Evolutionary conservation across 2,888 invertebrate genomes (phyloP).

Genomic region (Drosophila flavopinicola): DNA sequence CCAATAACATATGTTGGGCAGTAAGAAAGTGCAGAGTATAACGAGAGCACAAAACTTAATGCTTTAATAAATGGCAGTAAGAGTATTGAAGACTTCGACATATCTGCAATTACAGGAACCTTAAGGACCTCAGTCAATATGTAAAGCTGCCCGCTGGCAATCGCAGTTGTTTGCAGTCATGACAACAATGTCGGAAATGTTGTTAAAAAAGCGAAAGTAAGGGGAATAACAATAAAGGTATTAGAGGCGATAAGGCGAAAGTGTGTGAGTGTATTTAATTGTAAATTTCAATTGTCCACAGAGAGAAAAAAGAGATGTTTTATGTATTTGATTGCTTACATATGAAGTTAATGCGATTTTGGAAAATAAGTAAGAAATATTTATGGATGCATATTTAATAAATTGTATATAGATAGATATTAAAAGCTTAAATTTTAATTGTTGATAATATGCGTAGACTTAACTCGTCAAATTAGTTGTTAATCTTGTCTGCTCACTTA

Average conservation of each 20-base stretch:
- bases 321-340: too few species aligned
- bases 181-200: constrained; percentile 34
- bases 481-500: constrained; percentile 4
- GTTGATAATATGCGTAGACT: too few species aligned
- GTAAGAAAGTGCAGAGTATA: background rate
- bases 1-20: background rate
- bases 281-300: background rate
- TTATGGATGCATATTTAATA: too few species aligned
- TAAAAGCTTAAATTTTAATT: too few species aligned
- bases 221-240: constrained; percentile 19
- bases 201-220: constrained; percentile 3
- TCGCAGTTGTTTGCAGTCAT: constrained; percentile 30
- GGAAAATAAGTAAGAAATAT: too few species aligned
- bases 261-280: constrained; percentile 11
- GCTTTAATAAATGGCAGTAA: background rate
- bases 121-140: constrained; percentile 28
- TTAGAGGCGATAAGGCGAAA: constrained; percentile 15
- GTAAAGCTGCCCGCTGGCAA: background rate
- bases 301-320: background rate
- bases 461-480: constrained; percentile 26
- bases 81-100: constrained; percentile 26
- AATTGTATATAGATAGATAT: too few species aligned
- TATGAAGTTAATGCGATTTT: too few species aligned
- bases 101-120: constrained; percentile 41
- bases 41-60: too few species aligned